These are phyloP conservation scores for Dicaeum eximium DNA, from an alignment of 2,113 vertebrate species.

Conservation along the genomic window DNA sequence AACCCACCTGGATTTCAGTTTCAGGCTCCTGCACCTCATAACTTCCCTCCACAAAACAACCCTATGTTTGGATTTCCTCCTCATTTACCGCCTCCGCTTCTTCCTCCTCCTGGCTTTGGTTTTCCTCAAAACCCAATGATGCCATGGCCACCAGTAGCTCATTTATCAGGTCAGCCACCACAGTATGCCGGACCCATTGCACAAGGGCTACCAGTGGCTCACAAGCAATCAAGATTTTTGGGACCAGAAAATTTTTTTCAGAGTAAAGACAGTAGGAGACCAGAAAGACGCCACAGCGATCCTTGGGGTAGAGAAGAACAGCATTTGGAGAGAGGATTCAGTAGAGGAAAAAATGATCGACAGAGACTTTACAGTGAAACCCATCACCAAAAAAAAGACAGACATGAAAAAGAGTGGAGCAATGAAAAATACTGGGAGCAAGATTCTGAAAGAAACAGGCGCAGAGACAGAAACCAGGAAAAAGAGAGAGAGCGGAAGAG, in stretches of 20 bases:
- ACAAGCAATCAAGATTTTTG: conserved; percentile 70
- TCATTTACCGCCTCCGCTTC: conserved; percentile 77
- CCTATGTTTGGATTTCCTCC: conserved; percentile 78
- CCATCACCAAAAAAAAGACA: conserved; percentile 85
- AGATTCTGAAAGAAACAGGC: conserved; percentile 77
- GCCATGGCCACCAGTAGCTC: conserved; percentile 76
- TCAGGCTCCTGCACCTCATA: conserved; percentile 62
- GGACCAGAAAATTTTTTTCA: conserved; percentile 77
- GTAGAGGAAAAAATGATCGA: conserved; percentile 79
- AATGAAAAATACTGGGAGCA: conserved; percentile 75
- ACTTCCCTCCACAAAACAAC: conserved; percentile 66
- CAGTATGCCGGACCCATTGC: conserved; percentile 72
- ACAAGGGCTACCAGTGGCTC: conserved; percentile 64
- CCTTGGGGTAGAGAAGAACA: conserved; percentile 86
- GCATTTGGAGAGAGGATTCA: conserved; percentile 73
- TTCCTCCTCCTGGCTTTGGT: conserved; percentile 76
- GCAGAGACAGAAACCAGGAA: conserved; percentile 76
- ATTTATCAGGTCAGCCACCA: conserved; percentile 73
- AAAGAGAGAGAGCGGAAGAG: conserved; percentile 77
- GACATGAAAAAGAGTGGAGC: conserved; percentile 79
- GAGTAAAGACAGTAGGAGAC: conserved; percentile 77
- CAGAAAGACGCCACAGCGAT: conserved; percentile 83
- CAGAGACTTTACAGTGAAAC: conserved; percentile 83
- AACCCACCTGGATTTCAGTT: conserved; percentile 74
- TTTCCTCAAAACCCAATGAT: conserved; percentile 77